These are phyloP conservation scores for Nilaparvata lugens DNA, from an alignment of 1,140 invertebrate species.

Conservation along the genomic window DNA sequence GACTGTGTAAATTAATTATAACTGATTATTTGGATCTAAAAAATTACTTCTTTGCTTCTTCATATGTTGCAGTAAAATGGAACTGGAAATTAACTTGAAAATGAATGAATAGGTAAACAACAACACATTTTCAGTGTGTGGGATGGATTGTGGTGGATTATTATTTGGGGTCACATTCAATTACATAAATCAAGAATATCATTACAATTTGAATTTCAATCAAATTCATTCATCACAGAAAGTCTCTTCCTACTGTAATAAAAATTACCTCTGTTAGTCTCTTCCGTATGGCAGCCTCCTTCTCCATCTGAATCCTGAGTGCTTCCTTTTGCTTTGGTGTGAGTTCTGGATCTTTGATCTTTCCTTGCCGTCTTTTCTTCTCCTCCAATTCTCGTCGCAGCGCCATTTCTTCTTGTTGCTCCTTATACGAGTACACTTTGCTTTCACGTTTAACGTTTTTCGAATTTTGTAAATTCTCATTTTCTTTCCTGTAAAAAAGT, in stretches of 20 bases:
- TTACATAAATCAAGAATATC: too few species aligned
- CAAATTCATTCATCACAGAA: too few species aligned
- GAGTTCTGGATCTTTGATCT: constrained; percentile 62
- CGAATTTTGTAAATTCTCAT: constrained; percentile 48
- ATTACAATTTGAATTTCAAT: too few species aligned
- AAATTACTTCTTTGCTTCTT: too few species aligned
- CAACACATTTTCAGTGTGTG: too few species aligned
- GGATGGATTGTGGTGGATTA: too few species aligned
- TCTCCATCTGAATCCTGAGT: constrained; percentile 75
- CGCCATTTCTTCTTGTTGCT: constrained; percentile 91
- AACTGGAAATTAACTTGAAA: too few species aligned
- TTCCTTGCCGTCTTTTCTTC: constrained; percentile 74
- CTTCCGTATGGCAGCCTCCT: constrained; percentile 68
- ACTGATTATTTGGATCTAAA: too few species aligned
- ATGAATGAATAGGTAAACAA: too few species aligned
- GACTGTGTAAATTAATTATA: too few species aligned
- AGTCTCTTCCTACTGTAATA: not conserved
- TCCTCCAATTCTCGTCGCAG: constrained; percentile 86
- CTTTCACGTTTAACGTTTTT: constrained; percentile 93
- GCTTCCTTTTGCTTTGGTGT: constrained; percentile 90
- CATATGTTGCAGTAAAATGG: too few species aligned
- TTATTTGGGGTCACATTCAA: too few species aligned
- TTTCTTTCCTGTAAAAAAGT: constrained; percentile 33
- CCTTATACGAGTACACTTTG: constrained; percentile 94
- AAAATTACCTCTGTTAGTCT: constrained; percentile 48